Evolutionary conservation across 1,140 invertebrate species (phyloP).

Genomic region (Brachionus plicatilis): DNA sequence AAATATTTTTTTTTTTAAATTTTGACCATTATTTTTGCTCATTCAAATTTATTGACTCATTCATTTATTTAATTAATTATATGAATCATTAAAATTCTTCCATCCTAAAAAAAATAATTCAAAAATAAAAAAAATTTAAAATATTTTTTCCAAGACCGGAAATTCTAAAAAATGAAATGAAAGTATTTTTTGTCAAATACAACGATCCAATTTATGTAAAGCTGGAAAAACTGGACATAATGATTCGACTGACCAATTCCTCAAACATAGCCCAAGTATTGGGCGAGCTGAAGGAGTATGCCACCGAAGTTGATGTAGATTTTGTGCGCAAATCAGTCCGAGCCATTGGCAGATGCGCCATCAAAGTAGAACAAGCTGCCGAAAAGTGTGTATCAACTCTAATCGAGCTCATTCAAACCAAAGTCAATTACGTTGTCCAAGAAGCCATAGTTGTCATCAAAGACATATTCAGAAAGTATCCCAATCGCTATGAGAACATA

Average conservation of each 20-base stretch:
- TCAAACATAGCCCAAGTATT: conserved; percentile 96
- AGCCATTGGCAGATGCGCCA: conserved; percentile 96
- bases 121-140: conserved; percentile 40
- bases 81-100: too few relatives aligned
- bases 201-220: conserved; percentile 99
- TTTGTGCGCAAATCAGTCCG: conserved; percentile 90
- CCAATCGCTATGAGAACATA: conserved; percentile 99
- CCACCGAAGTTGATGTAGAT: conserved; percentile 99
- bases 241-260: conserved; percentile 96
- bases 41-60: too few relatives aligned
- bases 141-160: conserved; percentile 66
- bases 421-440: conserved; percentile 98
- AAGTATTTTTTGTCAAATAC: conserved; percentile 99
- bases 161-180: conserved; percentile 99
- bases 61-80: too few relatives aligned
- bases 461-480: conserved; percentile 98
- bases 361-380: conserved; percentile 97
- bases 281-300: conserved; percentile 94
- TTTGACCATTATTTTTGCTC: too few relatives aligned
- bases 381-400: conserved; percentile 96
- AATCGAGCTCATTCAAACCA: conserved; percentile 98
- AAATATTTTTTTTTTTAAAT: too few relatives aligned
- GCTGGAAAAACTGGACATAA: conserved; percentile 97
- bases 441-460: conserved; percentile 99
- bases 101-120: too few relatives aligned